Conservation (phyloP, 2,113 vertebrate genomes). For the Phycodurus eques region DNA sequence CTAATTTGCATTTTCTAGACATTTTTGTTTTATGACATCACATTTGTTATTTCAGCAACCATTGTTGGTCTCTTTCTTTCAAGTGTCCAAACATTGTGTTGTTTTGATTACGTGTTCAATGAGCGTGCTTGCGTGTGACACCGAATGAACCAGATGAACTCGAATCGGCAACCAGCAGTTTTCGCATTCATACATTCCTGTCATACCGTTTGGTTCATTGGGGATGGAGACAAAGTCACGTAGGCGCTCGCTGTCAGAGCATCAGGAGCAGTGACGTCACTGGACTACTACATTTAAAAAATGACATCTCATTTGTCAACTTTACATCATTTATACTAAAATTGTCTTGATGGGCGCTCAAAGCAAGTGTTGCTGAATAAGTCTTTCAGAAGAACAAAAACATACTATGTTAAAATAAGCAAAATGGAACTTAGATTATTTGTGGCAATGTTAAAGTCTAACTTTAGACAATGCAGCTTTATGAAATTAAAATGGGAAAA, state of each 20-base stretch:
- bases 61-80: not conserved
- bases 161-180: conserved; percentile 52
- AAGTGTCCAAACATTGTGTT: not conserved
- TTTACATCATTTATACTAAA: not conserved
- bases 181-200: conserved; percentile 42
- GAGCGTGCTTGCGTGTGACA: not conserved
- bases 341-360: not conserved
- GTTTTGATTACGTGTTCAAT: not conserved
- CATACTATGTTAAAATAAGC: too few species aligned
- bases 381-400: too few species aligned
- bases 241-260: conserved; percentile 10
- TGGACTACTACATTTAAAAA: not conserved
- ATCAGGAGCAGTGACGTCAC: conserved; percentile 25
- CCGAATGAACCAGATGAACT: conserved; percentile 29
- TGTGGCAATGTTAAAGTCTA: too few species aligned
- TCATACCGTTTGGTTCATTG: conserved; percentile 27
- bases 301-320: conserved; percentile 12
- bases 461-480: too few species aligned
- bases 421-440: too few species aligned
- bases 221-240: conserved; percentile 39
- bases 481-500: too few species aligned
- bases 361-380: not conserved
- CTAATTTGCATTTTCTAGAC: not conserved
- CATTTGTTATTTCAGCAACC: not conserved
- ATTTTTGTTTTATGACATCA: too few species aligned